Conservation (phyloP, 2,113 vertebrate species). For the Dissostichus mawsoni region DNA sequence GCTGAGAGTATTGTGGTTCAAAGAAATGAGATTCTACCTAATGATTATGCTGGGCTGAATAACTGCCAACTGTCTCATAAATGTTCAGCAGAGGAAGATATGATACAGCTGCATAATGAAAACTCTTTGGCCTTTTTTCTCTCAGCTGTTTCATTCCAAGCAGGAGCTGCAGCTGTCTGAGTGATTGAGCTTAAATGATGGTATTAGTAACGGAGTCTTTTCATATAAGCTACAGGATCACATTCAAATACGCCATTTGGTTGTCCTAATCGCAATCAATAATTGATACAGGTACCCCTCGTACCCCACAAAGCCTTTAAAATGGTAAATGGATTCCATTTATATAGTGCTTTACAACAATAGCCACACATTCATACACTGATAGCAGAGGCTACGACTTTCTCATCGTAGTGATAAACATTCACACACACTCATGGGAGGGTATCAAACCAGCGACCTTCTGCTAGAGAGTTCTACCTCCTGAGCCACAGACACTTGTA, state of each 20-base stretch:
- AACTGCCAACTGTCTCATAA: background rate
- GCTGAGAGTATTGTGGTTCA: background rate
- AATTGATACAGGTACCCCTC: background rate
- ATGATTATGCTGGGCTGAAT: conserved; percentile 7
- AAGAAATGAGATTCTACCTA: background rate
- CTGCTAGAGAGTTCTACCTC: too few species aligned
- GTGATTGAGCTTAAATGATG: background rate
- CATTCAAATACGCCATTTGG: background rate
- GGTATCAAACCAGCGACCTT: too few species aligned
- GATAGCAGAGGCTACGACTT: too few species aligned
- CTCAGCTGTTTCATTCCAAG: conserved; percentile 12
- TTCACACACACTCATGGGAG: too few species aligned
- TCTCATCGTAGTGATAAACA: too few species aligned
- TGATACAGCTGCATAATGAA: conserved; percentile 9
- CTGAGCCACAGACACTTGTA: background rate
- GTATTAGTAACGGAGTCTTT: background rate
- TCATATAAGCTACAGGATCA: background rate
- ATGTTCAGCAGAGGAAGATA: background rate
- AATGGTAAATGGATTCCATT: too few species aligned
- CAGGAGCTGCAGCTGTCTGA: conserved; percentile 24
- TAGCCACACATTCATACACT: too few species aligned
- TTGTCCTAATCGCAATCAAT: background rate
- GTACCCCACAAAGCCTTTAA: background rate
- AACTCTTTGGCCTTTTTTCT: background rate
- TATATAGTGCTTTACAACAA: too few species aligned